phyloP scores from a whole-genome alignment of 2,113 vertebrate species.

The Nicator chloris region DNA sequence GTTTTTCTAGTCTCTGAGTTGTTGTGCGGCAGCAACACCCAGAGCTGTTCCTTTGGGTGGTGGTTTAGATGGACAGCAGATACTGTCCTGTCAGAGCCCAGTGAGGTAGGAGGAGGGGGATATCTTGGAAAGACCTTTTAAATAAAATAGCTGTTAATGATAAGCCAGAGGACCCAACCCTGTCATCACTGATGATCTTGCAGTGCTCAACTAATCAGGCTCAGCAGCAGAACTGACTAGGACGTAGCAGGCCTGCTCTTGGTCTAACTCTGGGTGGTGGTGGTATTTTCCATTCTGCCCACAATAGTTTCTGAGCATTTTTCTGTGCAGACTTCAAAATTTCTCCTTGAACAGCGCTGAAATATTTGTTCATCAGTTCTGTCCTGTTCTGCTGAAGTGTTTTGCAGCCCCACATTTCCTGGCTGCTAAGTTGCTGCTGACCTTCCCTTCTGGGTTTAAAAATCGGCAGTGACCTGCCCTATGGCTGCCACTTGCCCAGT shows the following conservation, averaged over 20 bases:
- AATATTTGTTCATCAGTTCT: background rate
- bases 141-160: background rate
- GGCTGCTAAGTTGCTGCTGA: background rate
- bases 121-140: background rate
- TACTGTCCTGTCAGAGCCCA: background rate
- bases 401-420: background rate
- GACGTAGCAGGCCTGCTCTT: background rate
- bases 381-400: background rate
- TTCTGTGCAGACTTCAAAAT: background rate
- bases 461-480: background rate
- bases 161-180: background rate
- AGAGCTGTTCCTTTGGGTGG: background rate
- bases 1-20: background rate
- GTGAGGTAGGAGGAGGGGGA: background rate
- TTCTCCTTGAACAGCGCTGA: background rate
- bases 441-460: background rate
- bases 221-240: background rate
- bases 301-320: background rate
- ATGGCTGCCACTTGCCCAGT: background rate
- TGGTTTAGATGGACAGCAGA: background rate
- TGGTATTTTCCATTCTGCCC: background rate
- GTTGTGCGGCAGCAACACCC: background rate
- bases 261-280: background rate
- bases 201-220: background rate
- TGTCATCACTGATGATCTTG: rapidly evolving